Conservation (phyloP, 2,113 vertebrate species). For the Toxotes jaculatrix region DNA sequence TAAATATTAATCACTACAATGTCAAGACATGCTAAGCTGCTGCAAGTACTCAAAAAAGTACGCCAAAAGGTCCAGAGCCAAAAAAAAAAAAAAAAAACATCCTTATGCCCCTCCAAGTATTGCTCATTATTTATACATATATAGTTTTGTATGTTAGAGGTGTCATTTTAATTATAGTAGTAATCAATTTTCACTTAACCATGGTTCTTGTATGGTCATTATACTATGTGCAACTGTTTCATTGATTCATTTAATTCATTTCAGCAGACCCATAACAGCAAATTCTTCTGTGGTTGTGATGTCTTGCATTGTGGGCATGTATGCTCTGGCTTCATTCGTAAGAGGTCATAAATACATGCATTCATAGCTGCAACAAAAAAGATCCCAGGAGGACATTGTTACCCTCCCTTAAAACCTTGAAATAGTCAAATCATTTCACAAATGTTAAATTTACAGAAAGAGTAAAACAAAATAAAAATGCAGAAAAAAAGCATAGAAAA, state of each 20-base stretch:
- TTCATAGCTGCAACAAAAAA: constrained; percentile 58
- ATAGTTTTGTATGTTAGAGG: constrained; percentile 10
- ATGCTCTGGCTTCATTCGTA: constrained; percentile 62
- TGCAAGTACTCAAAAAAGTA: constrained; percentile 15
- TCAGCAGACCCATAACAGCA: neutral
- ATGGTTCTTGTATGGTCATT: neutral
- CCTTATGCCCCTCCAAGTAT: constrained; percentile 26
- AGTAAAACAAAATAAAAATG: constrained; percentile 56
- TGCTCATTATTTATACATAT: constrained; percentile 21
- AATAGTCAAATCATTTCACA: constrained; percentile 56
- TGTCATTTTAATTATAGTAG: constrained; percentile 22
- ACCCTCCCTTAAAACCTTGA: constrained; percentile 34
- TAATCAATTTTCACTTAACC: constrained; percentile 22
- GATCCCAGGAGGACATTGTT: constrained; percentile 22
- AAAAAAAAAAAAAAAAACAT: constrained; percentile 3
- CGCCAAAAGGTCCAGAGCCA: neutral
- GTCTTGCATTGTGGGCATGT: constrained; percentile 30
- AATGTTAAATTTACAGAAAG: constrained; percentile 65
- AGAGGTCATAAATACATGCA: constrained; percentile 69
- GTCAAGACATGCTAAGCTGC: constrained; percentile 28
- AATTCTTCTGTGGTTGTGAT: constrained; percentile 15
- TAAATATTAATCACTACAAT: constrained; percentile 30
- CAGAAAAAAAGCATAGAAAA: constrained; percentile 61
- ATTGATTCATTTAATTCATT: neutral
- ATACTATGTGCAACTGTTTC: neutral